Base-by-base conservation (phyloP, 2,888 invertebrate genomes). In the Athalia rosae region DNA sequence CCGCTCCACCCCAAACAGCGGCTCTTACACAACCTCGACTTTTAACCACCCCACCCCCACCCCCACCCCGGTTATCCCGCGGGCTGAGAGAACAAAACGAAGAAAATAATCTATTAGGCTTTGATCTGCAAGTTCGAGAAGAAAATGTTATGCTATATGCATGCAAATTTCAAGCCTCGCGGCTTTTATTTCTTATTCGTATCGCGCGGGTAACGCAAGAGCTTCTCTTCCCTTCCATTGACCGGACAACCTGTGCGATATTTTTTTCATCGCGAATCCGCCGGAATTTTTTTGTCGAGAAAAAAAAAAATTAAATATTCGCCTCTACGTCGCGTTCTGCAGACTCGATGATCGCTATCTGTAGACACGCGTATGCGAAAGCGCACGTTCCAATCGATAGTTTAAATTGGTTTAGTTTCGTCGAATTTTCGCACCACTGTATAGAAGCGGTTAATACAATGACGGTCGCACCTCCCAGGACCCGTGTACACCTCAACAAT, bases 371-470 rank as follows among this genome's bases (percentile, higher is more conserved):
- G n/a, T n/a, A n/a, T 53, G 1, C 53, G n/a, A 53, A n/a, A 53
- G 4, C 5, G n/a, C 4, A n/a, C 53, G n/a, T 6, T 4, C 64
- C 6, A 56, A 58, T 71, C 56, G 71, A 71, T 71, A 71, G 71
- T 71, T 71, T 71, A 71, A 58, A 71, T 71, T 71, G 71, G 71
- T 71, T 71, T 71, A 71, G 71, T 71, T 71, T 71, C 61, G 41
- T 58, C n/a, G 13, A 43, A 71, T 43, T 45, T 71, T 58, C 71
- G 28, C 28, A 28, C 28, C 28, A 4, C 58, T 67, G 41, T 67
- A 41, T 28, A 11, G 4, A 48, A 15, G 15, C 15, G 28, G 47
- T 8, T n/a, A 61, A 47, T 47, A 64, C 45, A n/a, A 11, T 7
- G 11, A 50, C 50, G 50, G 50, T 50, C 50, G 11, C 50, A 50